These are phyloP conservation scores for Lasioglossum malachurum DNA, from an alignment of 2,888 invertebrate genomes.

Conservation along the genomic window DNA sequence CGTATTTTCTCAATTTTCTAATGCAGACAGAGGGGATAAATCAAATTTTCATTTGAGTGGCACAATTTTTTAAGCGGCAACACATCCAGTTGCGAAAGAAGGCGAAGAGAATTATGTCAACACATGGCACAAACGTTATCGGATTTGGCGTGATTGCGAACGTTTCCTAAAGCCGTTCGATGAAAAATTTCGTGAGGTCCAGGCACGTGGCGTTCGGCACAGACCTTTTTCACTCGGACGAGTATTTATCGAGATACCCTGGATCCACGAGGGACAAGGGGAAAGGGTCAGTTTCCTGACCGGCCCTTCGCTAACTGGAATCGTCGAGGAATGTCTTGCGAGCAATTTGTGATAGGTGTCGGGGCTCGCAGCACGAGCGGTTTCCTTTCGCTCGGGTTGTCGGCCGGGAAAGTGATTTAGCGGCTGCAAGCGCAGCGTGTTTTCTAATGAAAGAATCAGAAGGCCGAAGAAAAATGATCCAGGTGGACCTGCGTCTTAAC, in stretches of 20 bases:
- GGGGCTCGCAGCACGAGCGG: constrained; percentile 5
- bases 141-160: not conserved
- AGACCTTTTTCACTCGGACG: not conserved
- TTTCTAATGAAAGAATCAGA: constrained; percentile 56
- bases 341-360: constrained; percentile 31
- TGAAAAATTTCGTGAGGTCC: constrained; percentile 5
- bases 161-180: not conserved
- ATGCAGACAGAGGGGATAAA: too few relatives aligned
- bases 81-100: not conserved
- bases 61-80: not conserved
- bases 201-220: not conserved
- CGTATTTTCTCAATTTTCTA: not conserved
- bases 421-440: constrained; percentile 41
- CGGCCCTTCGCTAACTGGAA: constrained; percentile 8
- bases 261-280: not conserved
- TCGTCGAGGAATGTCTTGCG: constrained; percentile 20
- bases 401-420: constrained; percentile 46
- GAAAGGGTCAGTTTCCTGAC: not conserved
- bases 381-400: constrained; percentile 11
- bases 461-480: constrained; percentile 22
- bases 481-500: constrained; percentile 13
- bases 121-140: too few relatives aligned
- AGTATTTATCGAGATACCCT: constrained; percentile 26
- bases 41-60: too few relatives aligned
- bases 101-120: not conserved